These are phyloP conservation scores for Hedya salicella DNA, from an alignment of 2,888 invertebrate species.

Conservation along the genomic window DNA sequence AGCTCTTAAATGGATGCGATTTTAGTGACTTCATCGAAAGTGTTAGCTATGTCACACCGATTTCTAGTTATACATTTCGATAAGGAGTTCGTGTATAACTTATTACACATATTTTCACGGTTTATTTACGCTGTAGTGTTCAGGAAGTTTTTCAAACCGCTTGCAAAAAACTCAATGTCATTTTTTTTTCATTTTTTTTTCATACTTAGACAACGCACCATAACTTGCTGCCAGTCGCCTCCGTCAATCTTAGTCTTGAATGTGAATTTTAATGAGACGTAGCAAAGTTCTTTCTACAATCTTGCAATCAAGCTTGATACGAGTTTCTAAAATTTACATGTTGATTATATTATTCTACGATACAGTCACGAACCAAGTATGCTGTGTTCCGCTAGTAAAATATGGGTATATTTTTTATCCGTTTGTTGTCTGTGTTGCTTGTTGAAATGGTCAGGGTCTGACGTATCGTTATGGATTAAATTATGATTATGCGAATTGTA, in stretches of 20 bases:
- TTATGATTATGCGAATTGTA: neutral
- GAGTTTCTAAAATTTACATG: neutral
- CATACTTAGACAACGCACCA: neutral
- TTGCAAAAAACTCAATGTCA: slow-evolving; percentile 20
- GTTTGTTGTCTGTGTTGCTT: neutral
- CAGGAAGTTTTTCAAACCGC: slow-evolving; percentile 23
- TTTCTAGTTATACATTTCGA: too few relatives aligned
- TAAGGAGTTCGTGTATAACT: too few relatives aligned
- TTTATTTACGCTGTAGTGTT: neutral
- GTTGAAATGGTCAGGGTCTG: slow-evolving; percentile 13
- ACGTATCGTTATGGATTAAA: neutral
- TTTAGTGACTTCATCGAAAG: too few relatives aligned
- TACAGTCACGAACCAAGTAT: neutral
- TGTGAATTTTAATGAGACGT: neutral
- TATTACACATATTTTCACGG: neutral
- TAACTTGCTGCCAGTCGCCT: neutral
- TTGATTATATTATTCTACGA: neutral
- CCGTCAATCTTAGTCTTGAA: neutral
- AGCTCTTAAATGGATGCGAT: too few relatives aligned
- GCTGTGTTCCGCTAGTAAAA: neutral
- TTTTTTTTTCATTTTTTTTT: slow-evolving; percentile 9
- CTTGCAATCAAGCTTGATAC: neutral
- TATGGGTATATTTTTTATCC: slow-evolving; percentile 11
- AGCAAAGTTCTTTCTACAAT: neutral
- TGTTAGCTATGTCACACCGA: too few relatives aligned